phyloP scores from a whole-genome alignment of 2,113 vertebrate genomes.

The Quiscalus mexicanus region DNA sequence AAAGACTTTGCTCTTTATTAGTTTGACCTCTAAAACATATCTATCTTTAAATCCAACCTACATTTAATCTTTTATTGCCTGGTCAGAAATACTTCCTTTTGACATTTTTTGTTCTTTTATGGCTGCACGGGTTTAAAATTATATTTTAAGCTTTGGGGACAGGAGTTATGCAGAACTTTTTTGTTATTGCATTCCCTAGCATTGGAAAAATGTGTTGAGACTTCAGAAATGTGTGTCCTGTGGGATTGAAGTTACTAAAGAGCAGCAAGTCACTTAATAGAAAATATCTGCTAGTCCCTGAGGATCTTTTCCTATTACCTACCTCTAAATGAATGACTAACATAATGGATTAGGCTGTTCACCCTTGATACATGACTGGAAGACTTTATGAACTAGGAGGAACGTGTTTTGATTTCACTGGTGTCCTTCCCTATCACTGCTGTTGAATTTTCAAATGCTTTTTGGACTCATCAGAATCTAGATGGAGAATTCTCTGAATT shows the following conservation, averaged over 20 bases:
- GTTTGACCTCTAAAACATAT: not conserved
- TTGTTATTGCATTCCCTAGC: constrained; percentile 4
- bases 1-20: not conserved
- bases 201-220: not conserved
- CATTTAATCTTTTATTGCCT: not conserved
- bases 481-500: not conserved
- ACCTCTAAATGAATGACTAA: constrained; percentile 46
- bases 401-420: not conserved
- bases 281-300: not conserved
- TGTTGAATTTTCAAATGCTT: constrained; percentile 6
- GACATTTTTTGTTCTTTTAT: not conserved
- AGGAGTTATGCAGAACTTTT: not conserved
- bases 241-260: not conserved
- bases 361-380: constrained; percentile 26
- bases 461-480: not conserved
- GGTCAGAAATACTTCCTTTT: not conserved
- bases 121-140: not conserved
- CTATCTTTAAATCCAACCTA: not conserved
- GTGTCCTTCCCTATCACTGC: not conserved
- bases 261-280: constrained; percentile 29
- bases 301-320: constrained; percentile 37
- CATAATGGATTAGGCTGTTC: constrained; percentile 29
- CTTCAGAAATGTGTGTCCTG: constrained; percentile 15
- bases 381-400: not conserved
- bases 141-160: not conserved